phyloP scores from a whole-genome alignment of 2,888 invertebrate species.

The Julus scanicus region DNA sequence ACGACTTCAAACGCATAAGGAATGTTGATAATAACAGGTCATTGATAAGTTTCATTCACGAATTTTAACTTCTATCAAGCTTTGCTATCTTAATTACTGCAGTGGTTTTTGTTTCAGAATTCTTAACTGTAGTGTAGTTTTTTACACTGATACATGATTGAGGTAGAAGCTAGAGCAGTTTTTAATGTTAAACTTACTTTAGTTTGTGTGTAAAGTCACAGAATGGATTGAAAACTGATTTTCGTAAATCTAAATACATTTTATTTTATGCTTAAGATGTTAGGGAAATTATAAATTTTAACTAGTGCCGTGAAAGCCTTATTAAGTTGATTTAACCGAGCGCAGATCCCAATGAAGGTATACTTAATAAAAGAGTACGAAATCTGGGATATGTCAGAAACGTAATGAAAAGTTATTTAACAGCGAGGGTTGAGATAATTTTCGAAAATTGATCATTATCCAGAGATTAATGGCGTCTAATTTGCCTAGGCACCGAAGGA shows the following conservation, averaged over 20 bases:
- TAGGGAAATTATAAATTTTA: background rate
- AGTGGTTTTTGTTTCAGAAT: background rate
- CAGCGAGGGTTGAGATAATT: constrained; percentile 30
- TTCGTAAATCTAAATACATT: background rate
- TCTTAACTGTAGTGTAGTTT: background rate
- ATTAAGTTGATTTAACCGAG: no score
- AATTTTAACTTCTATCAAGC: background rate
- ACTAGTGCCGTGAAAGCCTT: no score
- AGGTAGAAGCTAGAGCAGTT: background rate
- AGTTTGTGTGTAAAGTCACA: no score
- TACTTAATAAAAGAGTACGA: background rate
- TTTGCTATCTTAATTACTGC: background rate
- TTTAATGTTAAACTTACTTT: background rate
- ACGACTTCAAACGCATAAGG: background rate
- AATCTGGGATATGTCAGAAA: background rate
- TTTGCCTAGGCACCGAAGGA: background rate
- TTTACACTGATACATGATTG: background rate
- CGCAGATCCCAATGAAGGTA: background rate
- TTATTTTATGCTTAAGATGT: background rate
- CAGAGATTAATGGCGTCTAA: constrained; percentile 5
- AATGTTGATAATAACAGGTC: background rate
- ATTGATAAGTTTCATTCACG: background rate
- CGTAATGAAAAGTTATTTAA: background rate
- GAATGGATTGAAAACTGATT: no score
- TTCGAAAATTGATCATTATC: background rate